Percentiles rank a stretch among this genome's conserved stretches.
Conservation (phyloP, 2,888 invertebrate species). For the Cecidostiba fungosa region DNA sequence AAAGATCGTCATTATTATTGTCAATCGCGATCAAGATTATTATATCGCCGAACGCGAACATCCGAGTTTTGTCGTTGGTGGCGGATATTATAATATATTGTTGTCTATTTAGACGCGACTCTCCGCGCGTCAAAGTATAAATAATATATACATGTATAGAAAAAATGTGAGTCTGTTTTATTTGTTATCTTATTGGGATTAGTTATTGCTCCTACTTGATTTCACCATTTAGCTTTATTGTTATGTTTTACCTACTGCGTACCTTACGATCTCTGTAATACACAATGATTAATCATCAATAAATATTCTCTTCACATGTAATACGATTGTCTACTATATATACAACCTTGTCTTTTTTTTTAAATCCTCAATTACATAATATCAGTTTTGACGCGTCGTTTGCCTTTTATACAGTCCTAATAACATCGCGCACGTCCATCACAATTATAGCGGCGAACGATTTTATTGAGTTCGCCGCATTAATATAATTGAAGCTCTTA, state of each 20-base stretch:
- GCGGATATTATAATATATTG: slow-evolving; percentile 52
- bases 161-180: slow-evolving; percentile 43
- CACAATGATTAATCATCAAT: slow-evolving; percentile 63
- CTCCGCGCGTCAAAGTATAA: slow-evolving; percentile 27
- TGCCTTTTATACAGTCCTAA: background rate
- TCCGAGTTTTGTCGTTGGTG: slow-evolving; percentile 30
- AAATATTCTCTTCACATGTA: slow-evolving; percentile 65
- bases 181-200: slow-evolving; percentile 61
- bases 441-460: background rate
- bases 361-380: too few relatives aligned
- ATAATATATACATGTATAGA: slow-evolving; percentile 31
- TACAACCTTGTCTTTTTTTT: background rate
- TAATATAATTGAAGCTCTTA: background rate
- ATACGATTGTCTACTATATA: background rate
- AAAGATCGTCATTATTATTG: slow-evolving; percentile 6
- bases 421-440: background rate
- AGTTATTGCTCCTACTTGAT: slow-evolving; percentile 48
- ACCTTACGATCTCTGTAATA: slow-evolving; percentile 63
- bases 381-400: background rate
- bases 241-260: slow-evolving; percentile 63
- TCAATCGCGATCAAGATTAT: slow-evolving; percentile 22
- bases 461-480: background rate
- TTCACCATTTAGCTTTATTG: slow-evolving; percentile 41
- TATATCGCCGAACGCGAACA: slow-evolving; percentile 43
- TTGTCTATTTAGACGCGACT: slow-evolving; percentile 37